Evolutionary conservation across 2,113 vertebrate genomes (phyloP).

Genomic region (Geococcyx californianus): DNA sequence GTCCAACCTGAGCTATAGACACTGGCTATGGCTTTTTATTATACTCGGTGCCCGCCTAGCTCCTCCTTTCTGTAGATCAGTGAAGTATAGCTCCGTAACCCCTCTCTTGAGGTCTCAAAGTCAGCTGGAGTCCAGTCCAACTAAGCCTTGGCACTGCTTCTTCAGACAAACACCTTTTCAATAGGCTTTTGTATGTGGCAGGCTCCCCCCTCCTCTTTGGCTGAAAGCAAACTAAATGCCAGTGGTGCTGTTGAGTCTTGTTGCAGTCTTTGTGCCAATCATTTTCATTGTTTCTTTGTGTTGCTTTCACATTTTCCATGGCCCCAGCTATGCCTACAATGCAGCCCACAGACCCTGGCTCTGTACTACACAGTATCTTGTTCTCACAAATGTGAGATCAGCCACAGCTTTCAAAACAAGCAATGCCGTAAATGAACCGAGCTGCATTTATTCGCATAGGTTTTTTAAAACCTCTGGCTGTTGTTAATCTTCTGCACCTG

Average conservation of each 20-base stretch:
- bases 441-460: background rate
- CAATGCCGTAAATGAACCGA: constrained; percentile 48
- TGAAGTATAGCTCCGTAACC: background rate
- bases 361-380: constrained; percentile 1
- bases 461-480: background rate
- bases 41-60: background rate
- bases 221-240: constrained; percentile 35
- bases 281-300: constrained; percentile 50
- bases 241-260: constrained; percentile 26
- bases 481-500: background rate
- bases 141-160: constrained; percentile 21
- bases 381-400: constrained; percentile 52
- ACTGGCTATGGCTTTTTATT: background rate
- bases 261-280: constrained; percentile 49
- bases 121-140: constrained; percentile 24
- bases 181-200: constrained; percentile 47
- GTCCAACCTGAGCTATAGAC: background rate
- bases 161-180: constrained; percentile 58
- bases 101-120: background rate
- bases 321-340: constrained; percentile 48
- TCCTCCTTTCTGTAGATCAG: background rate
- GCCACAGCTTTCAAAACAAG: constrained; percentile 55
- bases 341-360: constrained; percentile 54
- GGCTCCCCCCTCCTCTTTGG: constrained; percentile 31
- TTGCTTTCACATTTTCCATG: constrained; percentile 42